Evolutionary conservation across 2,113 vertebrate genomes (phyloP), one percentile per base, ranked within the genome.

Genomic region (Strix aluco): DNA sequence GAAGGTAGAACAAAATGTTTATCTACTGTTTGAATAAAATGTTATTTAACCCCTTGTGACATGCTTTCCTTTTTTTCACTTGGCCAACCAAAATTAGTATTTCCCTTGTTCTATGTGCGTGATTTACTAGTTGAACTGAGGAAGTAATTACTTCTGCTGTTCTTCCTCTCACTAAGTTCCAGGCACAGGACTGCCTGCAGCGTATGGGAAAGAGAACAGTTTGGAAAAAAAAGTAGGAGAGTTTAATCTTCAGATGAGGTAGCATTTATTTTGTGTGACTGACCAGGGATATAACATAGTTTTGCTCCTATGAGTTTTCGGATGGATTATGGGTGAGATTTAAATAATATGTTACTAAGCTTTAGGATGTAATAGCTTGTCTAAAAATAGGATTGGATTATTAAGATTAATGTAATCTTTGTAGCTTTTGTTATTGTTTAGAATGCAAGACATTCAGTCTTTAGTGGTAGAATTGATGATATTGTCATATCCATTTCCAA

Each of bases 341-440:
- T 96, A 97, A 96, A 92, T 95, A 90, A 96, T 86, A 92, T 52
- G 73, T 88, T 88, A 87, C 85, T 97, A 96, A 96, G 80, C 91
- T 96, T 92, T 93, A 70, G 91, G 54, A 81, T 93, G 84, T 88
- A 96, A 82, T 94, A 81, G 52, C 58, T 73, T 89, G 66, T 85
- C 96, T 97, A 96, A 97, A 96, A 94, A 86, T 94, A 93, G 92
- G 83, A 91, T 97, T 95, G 94, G 93, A 92, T 97, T 96, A 93
- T 96, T 95, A 95, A 93, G 95, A 95, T 96, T 94, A 96, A 75
- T 87, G 67, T 96, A 93, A 81, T 92, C 81, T 95, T 92, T 94
- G 65, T 82, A 52, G 88, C 58, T 97, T 89, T 96, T 96, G 81
- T 94, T 95, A 82, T 87, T 91, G 77, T 92, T 95, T 90, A 88